Conservation (phyloP, 2,113 vertebrate species). For the Callopanchax toddi region DNA sequence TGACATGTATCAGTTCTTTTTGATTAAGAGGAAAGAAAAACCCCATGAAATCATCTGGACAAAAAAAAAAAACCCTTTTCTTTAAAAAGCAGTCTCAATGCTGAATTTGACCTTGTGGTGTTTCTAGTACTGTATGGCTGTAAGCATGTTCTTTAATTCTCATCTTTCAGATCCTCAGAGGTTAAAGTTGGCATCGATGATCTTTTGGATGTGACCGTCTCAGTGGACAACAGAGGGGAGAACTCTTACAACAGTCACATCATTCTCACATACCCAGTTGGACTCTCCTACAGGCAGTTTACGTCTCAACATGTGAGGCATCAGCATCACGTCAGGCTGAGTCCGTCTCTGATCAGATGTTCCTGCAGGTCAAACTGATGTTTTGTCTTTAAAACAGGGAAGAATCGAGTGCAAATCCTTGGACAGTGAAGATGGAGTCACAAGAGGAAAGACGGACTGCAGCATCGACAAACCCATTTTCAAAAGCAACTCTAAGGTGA, state of each 20-base stretch:
- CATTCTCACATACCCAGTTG: slow-evolving; percentile 76
- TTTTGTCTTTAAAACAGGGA: slow-evolving; percentile 55
- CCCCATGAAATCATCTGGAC: too few species aligned
- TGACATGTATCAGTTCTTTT: too few species aligned
- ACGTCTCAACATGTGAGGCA: not conserved
- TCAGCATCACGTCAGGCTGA: not conserved
- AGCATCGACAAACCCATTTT: slow-evolving; percentile 82
- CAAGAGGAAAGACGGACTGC: slow-evolving; percentile 67
- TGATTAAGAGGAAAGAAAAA: too few species aligned
- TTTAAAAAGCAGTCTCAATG: too few species aligned
- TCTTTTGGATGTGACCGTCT: slow-evolving; percentile 76
- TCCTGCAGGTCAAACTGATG: not conserved
- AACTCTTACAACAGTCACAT: slow-evolving; percentile 82
- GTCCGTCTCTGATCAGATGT: not conserved
- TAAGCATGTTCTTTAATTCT: not conserved
- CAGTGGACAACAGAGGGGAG: slow-evolving; percentile 80
- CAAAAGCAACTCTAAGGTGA: slow-evolving; percentile 65
- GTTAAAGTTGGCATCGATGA: slow-evolving; percentile 79
- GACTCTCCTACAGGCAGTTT: slow-evolving; percentile 4
- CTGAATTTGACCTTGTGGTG: too few species aligned
- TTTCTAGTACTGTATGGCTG: too few species aligned
- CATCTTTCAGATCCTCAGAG: slow-evolving; percentile 52
- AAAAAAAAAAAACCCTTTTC: too few species aligned
- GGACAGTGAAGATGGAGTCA: slow-evolving; percentile 44
- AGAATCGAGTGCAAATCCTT: slow-evolving; percentile 75